Percentiles rank a stretch among this genome's conserved stretches.
phyloP scores from a whole-genome alignment of 2,113 vertebrate genomes.

The Indicator indicator region DNA sequence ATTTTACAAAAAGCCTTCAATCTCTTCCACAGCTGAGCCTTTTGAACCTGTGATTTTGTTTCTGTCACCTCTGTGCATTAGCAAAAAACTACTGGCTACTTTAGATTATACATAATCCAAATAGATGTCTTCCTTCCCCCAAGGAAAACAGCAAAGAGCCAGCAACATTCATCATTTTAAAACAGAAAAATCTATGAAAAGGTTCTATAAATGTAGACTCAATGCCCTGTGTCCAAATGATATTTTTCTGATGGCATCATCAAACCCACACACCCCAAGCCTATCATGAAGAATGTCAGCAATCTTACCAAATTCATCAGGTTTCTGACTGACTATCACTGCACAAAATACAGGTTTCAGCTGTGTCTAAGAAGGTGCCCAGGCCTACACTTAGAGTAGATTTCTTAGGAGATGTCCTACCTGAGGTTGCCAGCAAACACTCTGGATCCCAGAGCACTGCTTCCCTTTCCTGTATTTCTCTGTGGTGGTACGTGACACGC shows the following conservation, averaged over 20 bases:
- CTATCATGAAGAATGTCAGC: not conserved
- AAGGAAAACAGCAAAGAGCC: not conserved
- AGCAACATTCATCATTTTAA: not conserved
- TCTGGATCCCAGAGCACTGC: not conserved
- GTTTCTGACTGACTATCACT: not conserved
- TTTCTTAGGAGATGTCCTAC: not conserved
- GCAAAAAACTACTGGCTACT: not conserved
- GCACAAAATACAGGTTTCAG: not conserved
- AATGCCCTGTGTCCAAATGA: not conserved
- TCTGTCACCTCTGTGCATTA: not conserved
- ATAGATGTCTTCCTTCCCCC: not conserved
- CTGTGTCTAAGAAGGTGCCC: not conserved
- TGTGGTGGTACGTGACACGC: accelerated
- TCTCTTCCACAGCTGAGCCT: not conserved
- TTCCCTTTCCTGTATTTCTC: accelerated
- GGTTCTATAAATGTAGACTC: not conserved
- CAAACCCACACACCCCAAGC: not conserved
- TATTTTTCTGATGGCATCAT: not conserved
- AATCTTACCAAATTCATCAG: not conserved
- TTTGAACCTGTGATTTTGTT: not conserved
- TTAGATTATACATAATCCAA: not conserved
- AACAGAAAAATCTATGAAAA: not conserved
- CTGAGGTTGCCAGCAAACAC: not conserved
- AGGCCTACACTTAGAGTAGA: accelerated
- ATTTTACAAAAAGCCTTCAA: not conserved